phyloP scores from a whole-genome alignment of 1,140 invertebrate species.

The Euura lappo region DNA sequence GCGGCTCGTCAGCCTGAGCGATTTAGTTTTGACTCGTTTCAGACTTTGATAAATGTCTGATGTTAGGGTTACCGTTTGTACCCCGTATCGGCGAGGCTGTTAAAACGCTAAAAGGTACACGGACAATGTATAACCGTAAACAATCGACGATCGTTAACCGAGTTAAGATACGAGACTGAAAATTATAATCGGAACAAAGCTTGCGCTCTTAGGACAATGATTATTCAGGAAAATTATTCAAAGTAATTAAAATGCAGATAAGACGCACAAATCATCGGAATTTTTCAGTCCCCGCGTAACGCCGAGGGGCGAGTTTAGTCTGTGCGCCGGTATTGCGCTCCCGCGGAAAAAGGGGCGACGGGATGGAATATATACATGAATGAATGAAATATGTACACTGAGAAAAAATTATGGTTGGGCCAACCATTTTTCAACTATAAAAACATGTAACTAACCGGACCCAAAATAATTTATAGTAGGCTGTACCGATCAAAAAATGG shows the following conservation, averaged over 20 bases:
- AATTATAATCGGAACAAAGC: background rate
- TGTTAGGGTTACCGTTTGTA: background rate
- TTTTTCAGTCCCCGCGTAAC: conserved; percentile 35
- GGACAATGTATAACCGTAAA: too few relatives aligned
- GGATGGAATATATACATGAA: conserved; percentile 18
- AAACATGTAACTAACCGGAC: too few relatives aligned
- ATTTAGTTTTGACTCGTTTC: conserved; percentile 1
- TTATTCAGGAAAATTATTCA: conserved; percentile 55
- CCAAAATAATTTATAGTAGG: too few relatives aligned
- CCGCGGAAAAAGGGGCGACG: conserved; percentile 20
- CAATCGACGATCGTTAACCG: too few relatives aligned
- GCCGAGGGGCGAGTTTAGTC: background rate
- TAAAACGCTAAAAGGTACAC: too few relatives aligned
- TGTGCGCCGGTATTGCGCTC: background rate
- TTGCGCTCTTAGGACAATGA: conserved; percentile 19
- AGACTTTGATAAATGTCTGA: conserved; percentile 9
- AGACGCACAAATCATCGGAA: conserved; percentile 54
- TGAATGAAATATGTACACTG: conserved; percentile 7
- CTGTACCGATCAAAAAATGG: too few relatives aligned
- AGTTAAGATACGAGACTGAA: too few relatives aligned
- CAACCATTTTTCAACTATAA: too few relatives aligned
- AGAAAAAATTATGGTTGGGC: too few relatives aligned
- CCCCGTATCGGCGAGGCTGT: background rate
- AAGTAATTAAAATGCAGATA: conserved; percentile 59
- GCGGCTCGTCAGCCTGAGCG: background rate